phyloP scores from a whole-genome alignment of 1,140 invertebrate species.

The Cyphomyrmex costatus region DNA sequence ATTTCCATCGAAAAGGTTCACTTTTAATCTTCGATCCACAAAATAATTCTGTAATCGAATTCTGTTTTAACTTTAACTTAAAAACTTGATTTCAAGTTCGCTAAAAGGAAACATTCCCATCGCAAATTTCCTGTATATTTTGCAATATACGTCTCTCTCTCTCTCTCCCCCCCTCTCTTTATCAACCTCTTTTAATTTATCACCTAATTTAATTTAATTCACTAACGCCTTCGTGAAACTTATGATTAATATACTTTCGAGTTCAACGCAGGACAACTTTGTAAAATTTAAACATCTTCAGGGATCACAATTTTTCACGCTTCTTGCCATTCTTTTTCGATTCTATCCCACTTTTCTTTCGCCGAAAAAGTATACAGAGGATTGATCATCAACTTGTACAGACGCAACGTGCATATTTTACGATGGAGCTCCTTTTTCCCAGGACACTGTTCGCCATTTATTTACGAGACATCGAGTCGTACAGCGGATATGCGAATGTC shows the following conservation, averaged over 20 bases:
- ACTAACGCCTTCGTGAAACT: slow-evolving; percentile 1
- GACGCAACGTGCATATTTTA: slow-evolving; percentile 46
- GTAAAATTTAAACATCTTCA: not conserved
- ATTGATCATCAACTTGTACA: not conserved
- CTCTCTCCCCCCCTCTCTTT: not conserved
- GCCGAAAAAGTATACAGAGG: not conserved
- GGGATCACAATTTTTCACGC: not conserved
- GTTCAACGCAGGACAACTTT: not conserved
- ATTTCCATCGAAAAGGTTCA: slow-evolving; percentile 20
- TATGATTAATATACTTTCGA: not conserved
- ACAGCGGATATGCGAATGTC: slow-evolving; percentile 1
- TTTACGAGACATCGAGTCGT: slow-evolving; percentile 50
- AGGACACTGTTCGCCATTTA: slow-evolving; percentile 37
- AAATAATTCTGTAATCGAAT: slow-evolving; percentile 45
- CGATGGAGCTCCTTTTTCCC: slow-evolving; percentile 29
- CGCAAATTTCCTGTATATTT: not conserved
- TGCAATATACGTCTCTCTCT: not conserved
- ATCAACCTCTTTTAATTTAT: slow-evolving; percentile 10
- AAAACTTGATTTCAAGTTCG: slow-evolving; percentile 3
- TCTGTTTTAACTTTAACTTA: slow-evolving; percentile 8
- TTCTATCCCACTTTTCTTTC: not conserved
- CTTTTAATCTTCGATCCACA: slow-evolving; percentile 41
- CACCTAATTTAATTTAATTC: slow-evolving; percentile 8
- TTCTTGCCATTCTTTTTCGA: not conserved
- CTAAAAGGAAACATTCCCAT: slow-evolving; percentile 29